These are phyloP conservation scores for Carcinoscorpius rotundicauda DNA, from an alignment of 1,140 invertebrate species.

Conservation along the genomic window DNA sequence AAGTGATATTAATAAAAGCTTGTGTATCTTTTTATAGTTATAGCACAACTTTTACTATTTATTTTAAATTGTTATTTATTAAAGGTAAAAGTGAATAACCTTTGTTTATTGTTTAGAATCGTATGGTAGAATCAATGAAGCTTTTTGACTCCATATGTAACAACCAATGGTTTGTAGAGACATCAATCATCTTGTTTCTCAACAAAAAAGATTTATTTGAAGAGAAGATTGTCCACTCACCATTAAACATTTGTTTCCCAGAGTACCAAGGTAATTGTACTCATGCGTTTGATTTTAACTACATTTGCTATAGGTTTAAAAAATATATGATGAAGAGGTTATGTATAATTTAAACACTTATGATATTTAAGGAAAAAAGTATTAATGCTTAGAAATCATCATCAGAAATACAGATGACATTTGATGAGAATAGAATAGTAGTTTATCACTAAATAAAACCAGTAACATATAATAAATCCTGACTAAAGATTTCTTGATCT, in stretches of 20 bases:
- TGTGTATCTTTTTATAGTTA: slow-evolving; percentile 7
- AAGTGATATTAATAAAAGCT: slow-evolving; percentile 31
- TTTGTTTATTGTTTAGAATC: slow-evolving; percentile 41
- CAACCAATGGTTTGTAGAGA: slow-evolving; percentile 99
- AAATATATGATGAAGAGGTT: no score
- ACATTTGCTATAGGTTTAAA: no score
- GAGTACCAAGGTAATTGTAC: slow-evolving; percentile 57
- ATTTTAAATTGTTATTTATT: slow-evolving; percentile 9
- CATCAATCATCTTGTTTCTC: slow-evolving; percentile 95
- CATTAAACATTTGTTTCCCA: slow-evolving; percentile 94
- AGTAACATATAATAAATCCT: no score
- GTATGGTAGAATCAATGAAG: slow-evolving; percentile 95
- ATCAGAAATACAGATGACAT: no score
- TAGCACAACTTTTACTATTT: slow-evolving; percentile 1
- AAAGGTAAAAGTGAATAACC: not conserved
- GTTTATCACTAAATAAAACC: no score
- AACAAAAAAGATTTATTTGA: slow-evolving; percentile 99
- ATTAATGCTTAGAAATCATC: no score
- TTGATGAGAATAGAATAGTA: no score
- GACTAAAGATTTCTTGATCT: no score
- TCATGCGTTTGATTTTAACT: no score
- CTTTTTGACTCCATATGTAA: slow-evolving; percentile 99
- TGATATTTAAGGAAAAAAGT: no score
- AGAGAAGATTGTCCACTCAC: slow-evolving; percentile 91
- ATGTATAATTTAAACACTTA: no score